These are phyloP conservation scores for Turnix velox DNA, from an alignment of 2,113 vertebrate species.

Conservation along the genomic window DNA sequence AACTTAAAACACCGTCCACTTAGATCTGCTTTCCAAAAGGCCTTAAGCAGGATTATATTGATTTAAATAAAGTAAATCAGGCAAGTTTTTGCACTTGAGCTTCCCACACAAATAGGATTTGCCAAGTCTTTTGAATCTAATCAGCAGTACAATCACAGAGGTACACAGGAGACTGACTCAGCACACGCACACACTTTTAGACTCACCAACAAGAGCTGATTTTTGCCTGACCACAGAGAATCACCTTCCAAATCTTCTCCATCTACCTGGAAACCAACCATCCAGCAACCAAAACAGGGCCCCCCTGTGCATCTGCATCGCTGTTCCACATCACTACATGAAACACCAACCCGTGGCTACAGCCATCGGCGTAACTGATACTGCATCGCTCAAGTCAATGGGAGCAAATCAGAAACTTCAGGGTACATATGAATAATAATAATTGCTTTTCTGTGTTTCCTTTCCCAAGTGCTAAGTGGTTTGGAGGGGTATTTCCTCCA, in stretches of 20 bases:
- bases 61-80: conserved; percentile 47
- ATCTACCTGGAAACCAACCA: conserved; percentile 26
- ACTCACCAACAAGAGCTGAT: conserved; percentile 20
- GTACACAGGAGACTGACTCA: not conserved
- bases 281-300: not conserved
- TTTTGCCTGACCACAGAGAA: not conserved
- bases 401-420: conserved; percentile 27
- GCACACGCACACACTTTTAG: not conserved
- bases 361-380: not conserved
- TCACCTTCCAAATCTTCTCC: not conserved
- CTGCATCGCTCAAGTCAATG: not conserved
- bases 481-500: not conserved
- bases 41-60: not conserved
- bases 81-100: not conserved
- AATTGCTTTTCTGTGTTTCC: not conserved
- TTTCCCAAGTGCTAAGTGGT: not conserved
- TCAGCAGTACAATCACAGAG: not conserved
- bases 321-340: not conserved
- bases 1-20: not conserved
- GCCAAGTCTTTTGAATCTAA: not conserved
- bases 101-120: not conserved
- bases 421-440: not conserved
- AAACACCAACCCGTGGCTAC: not conserved
- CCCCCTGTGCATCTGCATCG: not conserved
- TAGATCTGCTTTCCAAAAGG: conserved; percentile 28